Conservation (phyloP, 2,113 vertebrate species). For the Heteronetta atricapilla region DNA sequence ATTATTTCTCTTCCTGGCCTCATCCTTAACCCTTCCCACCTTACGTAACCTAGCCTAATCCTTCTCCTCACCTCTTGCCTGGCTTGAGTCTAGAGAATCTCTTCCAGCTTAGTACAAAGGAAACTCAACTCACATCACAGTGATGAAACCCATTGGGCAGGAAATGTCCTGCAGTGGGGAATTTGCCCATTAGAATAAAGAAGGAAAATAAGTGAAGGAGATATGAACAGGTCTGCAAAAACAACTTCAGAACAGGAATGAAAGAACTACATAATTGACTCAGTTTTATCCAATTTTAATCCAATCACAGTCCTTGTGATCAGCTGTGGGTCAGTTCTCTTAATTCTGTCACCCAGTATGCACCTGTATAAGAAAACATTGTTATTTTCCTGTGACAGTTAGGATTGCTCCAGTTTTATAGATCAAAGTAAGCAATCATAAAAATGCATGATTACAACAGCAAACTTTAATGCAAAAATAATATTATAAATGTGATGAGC, state of each 20-base stretch:
- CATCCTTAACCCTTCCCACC: not conserved
- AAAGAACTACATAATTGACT: not conserved
- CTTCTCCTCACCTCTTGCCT: not conserved
- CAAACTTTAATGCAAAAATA: not conserved
- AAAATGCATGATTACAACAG: not conserved
- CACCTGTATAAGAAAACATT: not conserved
- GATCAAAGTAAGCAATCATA: not conserved
- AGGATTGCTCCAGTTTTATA: not conserved
- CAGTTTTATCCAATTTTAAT: not conserved
- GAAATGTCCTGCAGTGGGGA: not conserved
- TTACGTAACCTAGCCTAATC: not conserved
- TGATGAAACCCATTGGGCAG: not conserved
- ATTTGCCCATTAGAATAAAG: not conserved
- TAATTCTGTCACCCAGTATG: not conserved
- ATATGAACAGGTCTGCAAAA: not conserved
- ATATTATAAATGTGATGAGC: not conserved
- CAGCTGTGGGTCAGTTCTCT: not conserved
- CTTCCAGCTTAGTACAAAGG: not conserved
- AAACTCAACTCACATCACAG: not conserved
- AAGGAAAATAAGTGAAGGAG: not conserved
- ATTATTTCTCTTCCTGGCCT: slow-evolving; percentile 8
- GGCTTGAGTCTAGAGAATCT: not conserved
- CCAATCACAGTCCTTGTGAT: not conserved
- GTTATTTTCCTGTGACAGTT: not conserved
- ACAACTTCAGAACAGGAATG: not conserved